Evolutionary conservation across 1,140 invertebrate species (phyloP).

Genomic region (Aphelinus certus): DNA sequence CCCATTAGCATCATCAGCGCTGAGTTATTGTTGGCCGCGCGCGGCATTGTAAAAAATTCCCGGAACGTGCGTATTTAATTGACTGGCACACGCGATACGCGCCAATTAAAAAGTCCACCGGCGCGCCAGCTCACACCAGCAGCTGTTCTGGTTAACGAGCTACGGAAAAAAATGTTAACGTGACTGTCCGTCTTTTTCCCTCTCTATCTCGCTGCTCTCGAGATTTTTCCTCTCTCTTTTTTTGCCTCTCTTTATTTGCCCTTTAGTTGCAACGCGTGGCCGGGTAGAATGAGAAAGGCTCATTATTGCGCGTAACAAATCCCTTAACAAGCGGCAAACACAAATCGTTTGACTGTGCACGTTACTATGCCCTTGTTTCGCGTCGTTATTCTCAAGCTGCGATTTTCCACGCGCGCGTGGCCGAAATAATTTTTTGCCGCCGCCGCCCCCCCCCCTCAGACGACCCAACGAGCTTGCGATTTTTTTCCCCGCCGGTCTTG

Average conservation of each 20-base stretch:
- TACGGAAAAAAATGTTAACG: conserved; percentile 6
- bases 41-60: conserved; percentile 25
- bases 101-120: conserved; percentile 32
- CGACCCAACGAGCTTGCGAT: too few species aligned
- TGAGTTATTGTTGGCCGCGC: conserved; percentile 1
- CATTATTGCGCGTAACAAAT: conserved; percentile 27
- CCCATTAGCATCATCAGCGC: not conserved
- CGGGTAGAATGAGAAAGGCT: conserved; percentile 23
- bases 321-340: conserved; percentile 17
- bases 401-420: not conserved
- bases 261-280: conserved; percentile 2
- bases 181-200: conserved; percentile 1
- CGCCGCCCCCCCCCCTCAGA: too few species aligned
- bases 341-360: conserved; percentile 2
- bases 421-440: too few species aligned
- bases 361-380: not conserved
- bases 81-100: conserved; percentile 17
- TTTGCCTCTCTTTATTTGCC: conserved; percentile 16
- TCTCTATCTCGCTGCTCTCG: not conserved
- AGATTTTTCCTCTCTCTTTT: conserved; percentile 14
- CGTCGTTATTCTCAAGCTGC: conserved; percentile 6
- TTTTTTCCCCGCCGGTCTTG: too few species aligned
- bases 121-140: not conserved
- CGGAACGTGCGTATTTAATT: conserved; percentile 25
- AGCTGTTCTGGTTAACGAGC: conserved; percentile 17